These are phyloP conservation scores for Temnothorax longispinosus DNA, from an alignment of 1,140 invertebrate species.

Conservation along the genomic window DNA sequence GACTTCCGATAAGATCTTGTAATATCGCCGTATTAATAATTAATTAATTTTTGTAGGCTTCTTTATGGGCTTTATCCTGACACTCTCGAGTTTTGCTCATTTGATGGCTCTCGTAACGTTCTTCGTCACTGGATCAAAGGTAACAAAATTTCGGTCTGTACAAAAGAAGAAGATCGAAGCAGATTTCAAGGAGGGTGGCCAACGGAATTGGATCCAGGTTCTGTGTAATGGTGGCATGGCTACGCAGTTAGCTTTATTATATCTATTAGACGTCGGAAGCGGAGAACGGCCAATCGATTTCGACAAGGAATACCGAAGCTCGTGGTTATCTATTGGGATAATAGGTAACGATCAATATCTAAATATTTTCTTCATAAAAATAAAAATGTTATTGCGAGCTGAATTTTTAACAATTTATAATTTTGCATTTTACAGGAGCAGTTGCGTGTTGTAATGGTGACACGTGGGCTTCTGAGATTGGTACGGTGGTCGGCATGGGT, in stretches of 20 bases:
- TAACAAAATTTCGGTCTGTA: slow-evolving; percentile 91
- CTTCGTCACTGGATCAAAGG: slow-evolving; percentile 93
- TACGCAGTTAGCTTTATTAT: slow-evolving; percentile 91
- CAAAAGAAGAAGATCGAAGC: slow-evolving; percentile 91
- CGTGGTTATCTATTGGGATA: slow-evolving; percentile 93
- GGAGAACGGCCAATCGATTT: slow-evolving; percentile 94
- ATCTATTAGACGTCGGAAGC: slow-evolving; percentile 92
- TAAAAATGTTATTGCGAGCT: not conserved
- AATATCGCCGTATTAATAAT: not conserved
- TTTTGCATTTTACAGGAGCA: slow-evolving; percentile 86
- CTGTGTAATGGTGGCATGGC: slow-evolving; percentile 96
- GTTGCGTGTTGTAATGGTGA: slow-evolving; percentile 95
- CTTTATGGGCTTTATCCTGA: slow-evolving; percentile 92
- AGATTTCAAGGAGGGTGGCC: slow-evolving; percentile 94
- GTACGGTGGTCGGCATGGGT: slow-evolving; percentile 89
- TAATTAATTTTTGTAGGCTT: slow-evolving; percentile 86
- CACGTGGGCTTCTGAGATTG: slow-evolving; percentile 96
- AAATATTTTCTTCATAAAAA: not conserved
- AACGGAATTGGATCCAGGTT: slow-evolving; percentile 96
- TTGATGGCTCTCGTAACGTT: slow-evolving; percentile 91
- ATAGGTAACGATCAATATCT: slow-evolving; percentile 86
- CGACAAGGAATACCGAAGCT: slow-evolving; percentile 90
- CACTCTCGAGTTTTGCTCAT: slow-evolving; percentile 93
- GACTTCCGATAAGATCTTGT: not conserved
- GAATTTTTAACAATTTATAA: slow-evolving; percentile 33